phyloP scores from a whole-genome alignment of 2,113 vertebrate genomes.

The Oreochromis aureus region DNA sequence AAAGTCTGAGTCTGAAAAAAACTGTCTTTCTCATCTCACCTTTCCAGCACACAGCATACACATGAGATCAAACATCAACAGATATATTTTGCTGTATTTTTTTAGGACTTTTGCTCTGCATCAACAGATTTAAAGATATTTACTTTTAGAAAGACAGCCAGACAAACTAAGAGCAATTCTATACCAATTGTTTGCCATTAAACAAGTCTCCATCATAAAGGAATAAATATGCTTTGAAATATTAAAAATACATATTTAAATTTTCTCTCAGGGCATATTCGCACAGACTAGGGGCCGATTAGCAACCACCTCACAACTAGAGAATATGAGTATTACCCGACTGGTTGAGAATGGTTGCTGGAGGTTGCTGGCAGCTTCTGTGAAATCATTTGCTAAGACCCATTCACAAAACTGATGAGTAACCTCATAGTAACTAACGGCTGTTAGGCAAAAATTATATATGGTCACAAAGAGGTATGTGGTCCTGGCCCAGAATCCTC shows the following conservation, averaged over 20 bases:
- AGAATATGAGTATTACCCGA: not conserved
- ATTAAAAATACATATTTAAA: not conserved
- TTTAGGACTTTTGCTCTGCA: not conserved
- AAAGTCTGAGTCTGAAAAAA: slow-evolving; percentile 6
- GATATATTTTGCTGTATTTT: not conserved
- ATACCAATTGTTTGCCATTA: not conserved
- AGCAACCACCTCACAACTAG: not conserved
- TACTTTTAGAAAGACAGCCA: not conserved
- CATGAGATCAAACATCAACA: not conserved
- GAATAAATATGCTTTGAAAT: not conserved
- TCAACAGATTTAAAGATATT: not conserved
- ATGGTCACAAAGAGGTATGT: not conserved
- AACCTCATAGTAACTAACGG: not conserved
- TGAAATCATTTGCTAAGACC: not conserved
- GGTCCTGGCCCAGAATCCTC: not conserved
- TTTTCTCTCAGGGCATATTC: not conserved
- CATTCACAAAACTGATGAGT: not conserved
- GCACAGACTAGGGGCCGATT: not conserved
- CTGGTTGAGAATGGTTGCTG: not conserved
- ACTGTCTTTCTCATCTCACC: slow-evolving; percentile 6
- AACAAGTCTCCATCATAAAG: not conserved
- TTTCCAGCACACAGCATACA: not conserved
- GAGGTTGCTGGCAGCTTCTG: not conserved
- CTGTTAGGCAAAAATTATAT: not conserved
- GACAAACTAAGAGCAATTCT: not conserved